Evolutionary conservation across 2,113 vertebrate genomes (phyloP), one percentile per base, ranked within the genome.

Genomic region (Microcebus griseorufus): DNA sequence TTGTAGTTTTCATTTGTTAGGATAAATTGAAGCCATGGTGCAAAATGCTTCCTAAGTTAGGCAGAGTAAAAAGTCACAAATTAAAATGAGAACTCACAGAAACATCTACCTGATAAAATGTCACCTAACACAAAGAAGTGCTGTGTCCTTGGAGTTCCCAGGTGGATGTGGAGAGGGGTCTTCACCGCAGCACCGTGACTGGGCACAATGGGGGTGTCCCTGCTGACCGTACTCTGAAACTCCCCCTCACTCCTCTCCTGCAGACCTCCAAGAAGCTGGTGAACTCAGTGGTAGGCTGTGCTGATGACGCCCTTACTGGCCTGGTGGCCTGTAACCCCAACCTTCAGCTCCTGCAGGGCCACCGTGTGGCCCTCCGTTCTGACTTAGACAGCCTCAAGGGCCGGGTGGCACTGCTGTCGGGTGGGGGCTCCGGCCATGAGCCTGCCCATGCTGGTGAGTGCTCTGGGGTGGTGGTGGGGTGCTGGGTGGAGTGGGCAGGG

Each of bases 351-450:
- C 98, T 99, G 25, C 97, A 88, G 92, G 99, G 99, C 3, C 99
- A 99, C 98, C 99, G 99, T 0, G 99, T 99, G 1, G 98, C 99
- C 90, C 98, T 99, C 2, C 99, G 99, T 0, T 97, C 98, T 0
- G 99, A 99, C 87, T 95, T 99, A 94, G 90, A 91, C 9, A 97
- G 95, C 73, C 94, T 99, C 58, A 98, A 72, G 45, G 99, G 99
- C 13, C 99, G 96, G 11, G 99, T 99, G 97, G 99, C 99, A 0
- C 96, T 99, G 94, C 96, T 99, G 8, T 99, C 99, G 0, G 99
- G 99, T 0, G 99, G 99, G 0, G 99, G 99, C 2, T 99, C 99
- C 0, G 99, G 99, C 72, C 99, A 99, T 0, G 99, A 99, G 98
- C 99, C 99, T 0, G 99, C 99, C 48, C 99, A 99, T 0, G 99